Conservation (phyloP, 2,113 vertebrate species). For the Maccullochella peelii region DNA sequence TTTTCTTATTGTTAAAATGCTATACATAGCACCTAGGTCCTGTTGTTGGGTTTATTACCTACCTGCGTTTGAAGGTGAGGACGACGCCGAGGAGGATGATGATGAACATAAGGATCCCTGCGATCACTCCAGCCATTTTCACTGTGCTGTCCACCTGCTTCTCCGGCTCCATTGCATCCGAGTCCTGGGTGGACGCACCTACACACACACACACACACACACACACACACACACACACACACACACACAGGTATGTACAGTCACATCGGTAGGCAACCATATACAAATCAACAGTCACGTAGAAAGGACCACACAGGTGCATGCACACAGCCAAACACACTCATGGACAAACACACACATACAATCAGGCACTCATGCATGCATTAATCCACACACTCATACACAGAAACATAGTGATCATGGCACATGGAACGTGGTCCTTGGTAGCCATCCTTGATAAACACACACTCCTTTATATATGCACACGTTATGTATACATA, state of each 20-base stretch:
- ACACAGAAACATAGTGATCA: neutral
- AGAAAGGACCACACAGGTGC: neutral
- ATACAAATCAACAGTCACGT: neutral
- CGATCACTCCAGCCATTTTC: constrained; percentile 96
- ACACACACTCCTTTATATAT: neutral
- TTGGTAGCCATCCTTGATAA: neutral
- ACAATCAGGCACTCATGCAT: constrained; percentile 1
- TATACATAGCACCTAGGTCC: constrained; percentile 2
- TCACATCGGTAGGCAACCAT: constrained; percentile 33
- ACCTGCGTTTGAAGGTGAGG: constrained; percentile 98
- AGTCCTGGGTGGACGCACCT: constrained; percentile 97
- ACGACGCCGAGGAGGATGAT: constrained; percentile 95
- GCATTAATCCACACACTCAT: neutral
- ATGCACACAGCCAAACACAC: neutral
- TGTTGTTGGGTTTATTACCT: constrained; percentile 16
- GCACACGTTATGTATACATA: neutral
- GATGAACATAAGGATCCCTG: constrained; percentile 96
- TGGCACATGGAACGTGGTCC: too few species aligned
- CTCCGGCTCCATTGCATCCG: constrained; percentile 95
- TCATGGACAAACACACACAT: neutral
- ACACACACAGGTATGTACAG: constrained; percentile 36
- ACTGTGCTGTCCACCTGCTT: constrained; percentile 96
- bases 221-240: constrained; percentile 42
- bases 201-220: constrained; percentile 39
- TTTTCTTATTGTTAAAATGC: neutral